Percentiles rank a stretch among this genome's conserved stretches.
These are phyloP conservation scores for Coccyzus lansbergi DNA, from an alignment of 2,797 vertebrate genomes.

Conservation along the genomic window DNA sequence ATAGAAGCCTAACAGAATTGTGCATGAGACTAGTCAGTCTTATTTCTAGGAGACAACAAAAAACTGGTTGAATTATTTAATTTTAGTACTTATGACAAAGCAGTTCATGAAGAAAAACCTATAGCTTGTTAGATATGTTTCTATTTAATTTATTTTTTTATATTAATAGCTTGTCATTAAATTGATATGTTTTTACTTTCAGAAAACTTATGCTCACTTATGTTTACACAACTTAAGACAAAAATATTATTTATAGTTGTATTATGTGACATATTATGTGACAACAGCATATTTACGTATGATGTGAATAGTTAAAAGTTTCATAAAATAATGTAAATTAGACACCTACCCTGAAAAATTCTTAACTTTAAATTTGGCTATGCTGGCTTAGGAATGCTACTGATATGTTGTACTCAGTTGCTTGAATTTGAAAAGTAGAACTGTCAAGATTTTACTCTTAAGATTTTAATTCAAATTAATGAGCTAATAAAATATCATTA, in stretches of 20 bases:
- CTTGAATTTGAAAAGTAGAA: neutral
- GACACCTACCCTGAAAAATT: neutral
- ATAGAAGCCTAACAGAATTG: neutral
- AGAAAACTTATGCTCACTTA: neutral
- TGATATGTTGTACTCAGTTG: neutral
- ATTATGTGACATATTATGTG: neutral
- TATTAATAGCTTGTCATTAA: neutral
- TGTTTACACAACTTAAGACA: neutral
- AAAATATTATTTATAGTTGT: neutral
- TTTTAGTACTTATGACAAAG: neutral
- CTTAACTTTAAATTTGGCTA: neutral
- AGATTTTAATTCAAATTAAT: neutral
- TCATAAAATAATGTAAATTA: neutral
- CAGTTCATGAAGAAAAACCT: accelerated
- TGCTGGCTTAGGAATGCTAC: accelerated
- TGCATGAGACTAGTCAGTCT: neutral
- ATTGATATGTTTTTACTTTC: neutral
- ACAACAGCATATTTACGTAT: neutral
- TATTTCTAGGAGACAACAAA: neutral
- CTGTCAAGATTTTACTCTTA: neutral
- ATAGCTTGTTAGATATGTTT: neutral
- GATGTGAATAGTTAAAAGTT: neutral
- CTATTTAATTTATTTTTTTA: accelerated
- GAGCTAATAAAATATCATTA: neutral
- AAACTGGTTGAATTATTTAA: neutral